A percentile compares a stretch with the other conserved stretches of the same genome.
Conservation (phyloP, 2,888 invertebrate species). For the Metopia argyrocephala region DNA sequence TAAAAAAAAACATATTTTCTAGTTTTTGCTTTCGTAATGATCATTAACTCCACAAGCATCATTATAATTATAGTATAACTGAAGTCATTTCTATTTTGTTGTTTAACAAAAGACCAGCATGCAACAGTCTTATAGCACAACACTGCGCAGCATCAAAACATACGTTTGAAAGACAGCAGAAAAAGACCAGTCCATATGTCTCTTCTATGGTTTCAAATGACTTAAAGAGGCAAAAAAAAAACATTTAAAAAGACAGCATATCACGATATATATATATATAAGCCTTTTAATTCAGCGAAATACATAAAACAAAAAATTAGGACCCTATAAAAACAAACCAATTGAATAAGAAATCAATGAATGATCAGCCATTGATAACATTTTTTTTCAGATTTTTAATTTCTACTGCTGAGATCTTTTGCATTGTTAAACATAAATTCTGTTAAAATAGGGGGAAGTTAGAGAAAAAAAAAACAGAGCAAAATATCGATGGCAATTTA, state of each 20-base stretch:
- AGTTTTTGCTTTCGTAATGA: conserved; percentile 4
- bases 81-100: neutral
- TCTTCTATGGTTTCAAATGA: conserved; percentile 9
- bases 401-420: no score
- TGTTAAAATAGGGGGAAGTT: neutral
- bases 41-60: neutral
- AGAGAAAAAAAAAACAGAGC: neutral
- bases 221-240: conserved; percentile 37
- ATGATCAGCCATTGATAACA: conserved; percentile 44
- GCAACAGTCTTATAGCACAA: conserved; percentile 14
- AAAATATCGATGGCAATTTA: no score
- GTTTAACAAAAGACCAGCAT: conserved; percentile 57
- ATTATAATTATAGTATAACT: conserved; percentile 12
- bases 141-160: conserved; percentile 8
- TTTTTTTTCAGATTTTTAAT: conserved; percentile 1
- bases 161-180: neutral
- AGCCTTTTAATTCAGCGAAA: neutral
- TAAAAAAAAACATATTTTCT: neutral
- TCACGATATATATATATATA: neutral
- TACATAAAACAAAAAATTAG: neutral
- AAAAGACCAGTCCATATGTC: neutral
- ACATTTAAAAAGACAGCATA: conserved; percentile 31
- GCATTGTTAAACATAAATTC: neutral
- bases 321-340: neutral
- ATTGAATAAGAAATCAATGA: conserved; percentile 47